A percentile compares a stretch with the other conserved stretches of the same genome.
phyloP scores from a whole-genome alignment of 2,797 vertebrate species.

The Manis crassicaudata region DNA sequence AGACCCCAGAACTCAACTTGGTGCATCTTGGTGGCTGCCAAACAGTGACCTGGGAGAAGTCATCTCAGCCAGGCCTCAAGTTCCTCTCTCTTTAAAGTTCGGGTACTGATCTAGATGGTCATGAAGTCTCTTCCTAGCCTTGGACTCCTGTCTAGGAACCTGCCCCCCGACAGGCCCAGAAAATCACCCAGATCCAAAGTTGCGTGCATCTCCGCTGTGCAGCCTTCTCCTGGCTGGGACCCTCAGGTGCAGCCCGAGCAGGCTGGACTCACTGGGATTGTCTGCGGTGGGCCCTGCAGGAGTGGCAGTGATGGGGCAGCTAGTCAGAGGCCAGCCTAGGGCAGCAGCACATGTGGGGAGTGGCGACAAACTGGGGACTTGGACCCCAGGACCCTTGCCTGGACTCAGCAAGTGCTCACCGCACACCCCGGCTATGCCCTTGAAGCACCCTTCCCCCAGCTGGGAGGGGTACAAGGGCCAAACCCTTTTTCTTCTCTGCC shows the following conservation, averaged over 20 bases:
- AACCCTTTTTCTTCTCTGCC: background rate
- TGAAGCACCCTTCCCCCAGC: background rate
- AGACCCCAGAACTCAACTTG: background rate
- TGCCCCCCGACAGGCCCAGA: background rate
- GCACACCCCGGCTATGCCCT: background rate
- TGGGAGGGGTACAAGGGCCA: background rate
- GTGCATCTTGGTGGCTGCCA: background rate
- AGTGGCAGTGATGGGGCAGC: background rate
- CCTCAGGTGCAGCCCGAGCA: background rate
- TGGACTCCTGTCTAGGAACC: background rate
- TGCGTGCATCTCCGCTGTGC: fast-evolving
- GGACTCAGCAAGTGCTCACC: background rate
- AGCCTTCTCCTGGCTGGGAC: background rate
- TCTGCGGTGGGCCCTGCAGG: background rate
- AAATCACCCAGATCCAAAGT: background rate
- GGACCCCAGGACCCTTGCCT: background rate
- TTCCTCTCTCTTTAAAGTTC: background rate
- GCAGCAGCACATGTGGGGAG: background rate
- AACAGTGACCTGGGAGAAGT: background rate
- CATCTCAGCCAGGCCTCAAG: background rate
- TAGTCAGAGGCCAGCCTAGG: background rate
- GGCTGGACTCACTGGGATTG: background rate
- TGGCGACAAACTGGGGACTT: background rate
- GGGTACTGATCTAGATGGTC: background rate
- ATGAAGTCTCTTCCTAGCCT: background rate